These are phyloP conservation scores for Syrphus vitripennis DNA, from an alignment of 2,888 invertebrate species.

Conservation along the genomic window DNA sequence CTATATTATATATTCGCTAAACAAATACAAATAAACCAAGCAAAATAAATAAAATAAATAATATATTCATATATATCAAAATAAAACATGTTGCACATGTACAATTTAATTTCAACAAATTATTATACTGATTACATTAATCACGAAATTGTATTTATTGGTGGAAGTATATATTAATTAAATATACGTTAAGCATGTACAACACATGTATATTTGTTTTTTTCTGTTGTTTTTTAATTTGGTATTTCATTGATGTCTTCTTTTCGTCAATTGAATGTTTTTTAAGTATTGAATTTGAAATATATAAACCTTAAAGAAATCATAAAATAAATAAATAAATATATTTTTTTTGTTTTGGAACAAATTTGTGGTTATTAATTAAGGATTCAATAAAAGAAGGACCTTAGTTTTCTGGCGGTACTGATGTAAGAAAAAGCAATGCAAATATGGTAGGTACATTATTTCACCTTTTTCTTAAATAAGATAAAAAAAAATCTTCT, in stretches of 20 bases:
- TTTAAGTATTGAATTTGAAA: slow-evolving; percentile 51
- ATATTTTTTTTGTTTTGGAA: slow-evolving; percentile 48
- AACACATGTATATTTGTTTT: slow-evolving; percentile 44
- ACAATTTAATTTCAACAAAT: slow-evolving; percentile 73
- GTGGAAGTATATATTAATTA: slow-evolving; percentile 74
- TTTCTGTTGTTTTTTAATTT: slow-evolving; percentile 14
- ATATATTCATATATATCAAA: slow-evolving; percentile 71
- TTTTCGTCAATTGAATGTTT: slow-evolving; percentile 53
- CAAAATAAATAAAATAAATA: slow-evolving; percentile 43
- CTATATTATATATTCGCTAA: slow-evolving; percentile 60
- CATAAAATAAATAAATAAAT: slow-evolving; percentile 41
- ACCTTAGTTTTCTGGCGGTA: too few relatives aligned
- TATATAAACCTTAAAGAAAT: slow-evolving; percentile 39
- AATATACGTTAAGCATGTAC: slow-evolving; percentile 73
- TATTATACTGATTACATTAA: slow-evolving; percentile 75
- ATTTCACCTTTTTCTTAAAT: too few relatives aligned
- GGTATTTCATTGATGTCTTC: slow-evolving; percentile 48
- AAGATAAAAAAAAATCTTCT: too few relatives aligned
- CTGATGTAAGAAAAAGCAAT: too few relatives aligned
- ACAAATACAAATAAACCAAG: slow-evolving; percentile 55
- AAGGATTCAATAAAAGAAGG: not conserved
- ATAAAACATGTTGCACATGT: slow-evolving; percentile 74
- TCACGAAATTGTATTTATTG: slow-evolving; percentile 74
- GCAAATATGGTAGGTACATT: too few relatives aligned
- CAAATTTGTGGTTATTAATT: not conserved